Base-by-base conservation (phyloP, 1,140 invertebrate species). In the Drosophila auraria region DNA sequence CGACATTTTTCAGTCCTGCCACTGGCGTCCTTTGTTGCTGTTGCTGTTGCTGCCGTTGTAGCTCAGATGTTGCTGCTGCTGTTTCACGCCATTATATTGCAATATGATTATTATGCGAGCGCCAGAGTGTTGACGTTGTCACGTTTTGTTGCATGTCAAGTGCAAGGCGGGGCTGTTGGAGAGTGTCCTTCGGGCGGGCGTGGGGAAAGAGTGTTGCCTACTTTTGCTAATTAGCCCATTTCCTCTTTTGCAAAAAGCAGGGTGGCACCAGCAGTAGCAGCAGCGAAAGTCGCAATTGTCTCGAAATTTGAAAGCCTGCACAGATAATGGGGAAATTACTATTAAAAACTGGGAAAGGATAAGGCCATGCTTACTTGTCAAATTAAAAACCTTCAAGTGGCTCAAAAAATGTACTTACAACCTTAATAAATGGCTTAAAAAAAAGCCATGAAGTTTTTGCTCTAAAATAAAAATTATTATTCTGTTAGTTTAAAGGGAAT, bases 101-200 rank as follows among this genome's bases (percentile, higher is more conserved):
- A 87, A 87, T 87, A 87, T 89, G 86, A 84, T 89, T 89, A 89
- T 89, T 89, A 90, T 90, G 86, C 81, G 86, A 90, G 75, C 75
- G 70, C 86, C 74, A 82, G 78, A 89, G 84, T 90, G 84, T 89
- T 90, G 84, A 73, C 86, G 86, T 73, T 82, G 84, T 89, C 86
- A 90, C 86, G 86, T 90, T 89, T 82, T 80, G 65, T 77, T 71
- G 74, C 84, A 76, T 89, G 86, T 82, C 84, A 89, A 89, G 86
- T 83, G 84, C 49, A 74, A 77, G 51, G 65, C 25, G 68, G 17
- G 51, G 61, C 57, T 33, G 49, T 14, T 59, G 57, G 62, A 64
- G 79, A 72, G 61, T 74, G 50, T 47, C 20, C 47, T 69, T 69
- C 36, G 23, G 8, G 6, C 3, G 64, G 17, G 20, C 3, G 15